Base-by-base conservation (phyloP, 2,888 invertebrate species). In the Schizotus pectinicornis region DNA sequence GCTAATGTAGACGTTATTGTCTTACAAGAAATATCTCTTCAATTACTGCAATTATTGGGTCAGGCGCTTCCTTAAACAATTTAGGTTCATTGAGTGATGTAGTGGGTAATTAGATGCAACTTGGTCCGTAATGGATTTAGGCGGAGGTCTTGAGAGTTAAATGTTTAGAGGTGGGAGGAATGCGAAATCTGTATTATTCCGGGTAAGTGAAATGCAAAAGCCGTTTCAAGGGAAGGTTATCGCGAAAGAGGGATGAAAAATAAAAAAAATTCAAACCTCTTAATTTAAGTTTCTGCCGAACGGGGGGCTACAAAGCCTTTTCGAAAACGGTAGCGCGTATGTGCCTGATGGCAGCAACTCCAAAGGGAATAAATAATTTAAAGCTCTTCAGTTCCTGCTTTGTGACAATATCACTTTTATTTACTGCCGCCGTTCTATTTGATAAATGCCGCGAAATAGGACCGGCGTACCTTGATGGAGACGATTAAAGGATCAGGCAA, bases 1-100 rank as follows among this genome's bases (percentile, higher is more conserved):
- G 52, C 41, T 52, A 52, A 52, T 53, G 45, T 53, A 53, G 45
- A 53, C 46, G 45, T 53, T 45, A 53, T 53, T 53, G 45, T 45
- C 42, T 46, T 38, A 46, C 37, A 46, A 46, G 53, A 53, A 45
- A 45, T 53, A 53, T 46, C 53, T 38, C 46, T 46, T 46, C 22
- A 22, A 22, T 22, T 22, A 22, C 5, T 22, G 22, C 5, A 22
- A 22, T 22, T 22, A 22, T 22, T 22, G 22, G 5, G 2, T 22
- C 22, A 2, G 5, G 22, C 22, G 22, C 22, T 22, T 22, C 22
- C 22, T 22, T 22, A 5, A 22, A 22, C 22, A 22, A 22, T 22
- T 22, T 22, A 5, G 22, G 22, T 22, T 22, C 22, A 22, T 22
- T 22, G 22, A 5, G 22, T 22, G 5, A 5, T 5, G 22, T 22